Percentiles rank a stretch among this genome's conserved stretches.
phyloP scores from a whole-genome alignment of 2,888 invertebrate species.

The Asteroscopus sphinx region DNA sequence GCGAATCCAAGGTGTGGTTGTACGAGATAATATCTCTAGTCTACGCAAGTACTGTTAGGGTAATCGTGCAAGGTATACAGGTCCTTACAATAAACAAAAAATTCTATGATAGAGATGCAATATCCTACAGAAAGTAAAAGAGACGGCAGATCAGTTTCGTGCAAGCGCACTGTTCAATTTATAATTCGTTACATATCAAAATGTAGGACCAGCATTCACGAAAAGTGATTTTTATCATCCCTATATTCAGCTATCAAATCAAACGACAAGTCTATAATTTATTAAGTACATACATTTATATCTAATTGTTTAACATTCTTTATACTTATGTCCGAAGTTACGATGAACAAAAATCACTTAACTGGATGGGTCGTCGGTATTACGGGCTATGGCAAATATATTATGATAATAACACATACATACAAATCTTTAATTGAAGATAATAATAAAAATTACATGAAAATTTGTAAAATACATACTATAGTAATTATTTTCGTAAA shows the following conservation, averaged over 20 bases:
- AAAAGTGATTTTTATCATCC: slow-evolving; percentile 35
- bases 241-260: slow-evolving; percentile 28
- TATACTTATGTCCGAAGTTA: slow-evolving; percentile 18
- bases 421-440: slow-evolving; percentile 52
- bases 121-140: slow-evolving; percentile 36
- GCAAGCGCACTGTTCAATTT: slow-evolving; percentile 37
- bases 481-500: slow-evolving; percentile 52
- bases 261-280: slow-evolving; percentile 30
- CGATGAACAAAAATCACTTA: slow-evolving; percentile 36
- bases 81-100: slow-evolving; percentile 52
- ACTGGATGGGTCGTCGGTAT: slow-evolving; percentile 17
- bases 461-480: slow-evolving; percentile 59
- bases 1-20: slow-evolving; percentile 22
- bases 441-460: slow-evolving; percentile 59
- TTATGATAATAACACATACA: slow-evolving; percentile 43
- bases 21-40: slow-evolving; percentile 28
- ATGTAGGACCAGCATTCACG: slow-evolving; percentile 19
- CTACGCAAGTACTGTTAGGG: slow-evolving; percentile 39
- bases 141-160: slow-evolving; percentile 24
- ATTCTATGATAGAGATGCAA: slow-evolving; percentile 40
- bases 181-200: slow-evolving; percentile 27
- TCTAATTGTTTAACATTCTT: slow-evolving; percentile 27
- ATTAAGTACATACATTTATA: slow-evolving; percentile 29
- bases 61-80: slow-evolving; percentile 46
- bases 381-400: slow-evolving; percentile 31